Percentiles rank a stretch among this genome's conserved stretches.
These are phyloP conservation scores for Eolophus roseicapilla DNA, from an alignment of 2,113 vertebrate genomes.

Conservation along the genomic window DNA sequence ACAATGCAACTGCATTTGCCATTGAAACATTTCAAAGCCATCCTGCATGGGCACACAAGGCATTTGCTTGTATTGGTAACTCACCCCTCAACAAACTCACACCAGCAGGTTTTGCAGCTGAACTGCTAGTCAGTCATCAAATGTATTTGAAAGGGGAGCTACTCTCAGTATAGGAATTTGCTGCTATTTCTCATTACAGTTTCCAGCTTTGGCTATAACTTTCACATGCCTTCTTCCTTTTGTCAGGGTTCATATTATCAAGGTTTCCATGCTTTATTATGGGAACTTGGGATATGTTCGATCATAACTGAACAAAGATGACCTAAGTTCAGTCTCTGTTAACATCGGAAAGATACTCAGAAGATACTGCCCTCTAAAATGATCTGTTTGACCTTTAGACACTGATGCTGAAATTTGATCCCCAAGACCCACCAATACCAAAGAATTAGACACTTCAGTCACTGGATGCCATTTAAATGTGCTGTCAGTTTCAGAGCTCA, in stretches of 20 bases:
- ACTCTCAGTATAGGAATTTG: background rate
- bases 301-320: background rate
- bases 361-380: conserved; percentile 1
- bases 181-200: background rate
- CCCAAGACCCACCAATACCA: background rate
- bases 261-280: background rate
- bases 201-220: background rate
- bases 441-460: background rate
- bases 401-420: background rate
- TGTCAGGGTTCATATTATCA: background rate
- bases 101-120: background rate
- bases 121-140: background rate
- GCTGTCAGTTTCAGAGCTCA: background rate
- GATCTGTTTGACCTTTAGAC: background rate
- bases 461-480: background rate
- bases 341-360: background rate
- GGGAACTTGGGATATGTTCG: background rate
- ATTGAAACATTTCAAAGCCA: background rate
- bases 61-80: background rate
- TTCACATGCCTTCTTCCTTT: background rate
- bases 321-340: background rate
- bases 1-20: background rate
- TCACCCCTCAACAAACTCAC: background rate
- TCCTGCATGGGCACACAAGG: background rate
- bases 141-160: background rate